Base-by-base conservation (phyloP, 2,888 invertebrate species). In the Ormyrus labotus region DNA sequence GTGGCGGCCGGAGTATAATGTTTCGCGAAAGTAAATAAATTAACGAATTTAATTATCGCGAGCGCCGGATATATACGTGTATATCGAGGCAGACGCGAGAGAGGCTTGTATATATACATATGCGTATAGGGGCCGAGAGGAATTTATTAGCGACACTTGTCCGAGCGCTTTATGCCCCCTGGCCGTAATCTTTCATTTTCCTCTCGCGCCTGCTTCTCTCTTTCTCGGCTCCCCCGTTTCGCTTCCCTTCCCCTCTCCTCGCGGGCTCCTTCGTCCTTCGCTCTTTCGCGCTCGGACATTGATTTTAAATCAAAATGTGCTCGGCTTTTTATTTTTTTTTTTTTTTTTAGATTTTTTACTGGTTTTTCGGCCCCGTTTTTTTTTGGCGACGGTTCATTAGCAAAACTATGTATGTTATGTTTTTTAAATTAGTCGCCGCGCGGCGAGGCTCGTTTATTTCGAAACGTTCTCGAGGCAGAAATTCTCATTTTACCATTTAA, bases 91-190 rank as follows among this genome's bases (percentile, higher is more conserved):
- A 34, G 55, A 55, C 8, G 11, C n/a, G 19, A 7, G 55, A 61
- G 47, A 60, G 68, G 63, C 76, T 55, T 69, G 51, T 63, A 63
- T 51, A 58, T 19, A 3, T 34, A 2, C 3, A 4, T 4, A 4
- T 34, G 34, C 4, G 34, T 34, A 34, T 34, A 34, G 3, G n/a
- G 9, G 50, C 58, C 9, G n/a, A 13, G 50, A 19, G 61, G 75
- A 76, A 76, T 76, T 76, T 78, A 78, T 78, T 64, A 65, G 77
- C 57, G 70, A 78, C 77, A 78, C 77, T 78, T 57, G 77, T 78
- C 69, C 69, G 60, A 53, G 69, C 61, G 63, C 60, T 75, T 75
- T 69, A 76, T 63, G 69, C 63, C 76, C 55, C 53, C 34, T 57
- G 73, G 64, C 34, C 53, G 58, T 58, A 51, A 75, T 75, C 67